Conservation (phyloP, 30 jellyfish, hydroid and myxozoan genomes). For the Cassiopea andromeda region DNA sequence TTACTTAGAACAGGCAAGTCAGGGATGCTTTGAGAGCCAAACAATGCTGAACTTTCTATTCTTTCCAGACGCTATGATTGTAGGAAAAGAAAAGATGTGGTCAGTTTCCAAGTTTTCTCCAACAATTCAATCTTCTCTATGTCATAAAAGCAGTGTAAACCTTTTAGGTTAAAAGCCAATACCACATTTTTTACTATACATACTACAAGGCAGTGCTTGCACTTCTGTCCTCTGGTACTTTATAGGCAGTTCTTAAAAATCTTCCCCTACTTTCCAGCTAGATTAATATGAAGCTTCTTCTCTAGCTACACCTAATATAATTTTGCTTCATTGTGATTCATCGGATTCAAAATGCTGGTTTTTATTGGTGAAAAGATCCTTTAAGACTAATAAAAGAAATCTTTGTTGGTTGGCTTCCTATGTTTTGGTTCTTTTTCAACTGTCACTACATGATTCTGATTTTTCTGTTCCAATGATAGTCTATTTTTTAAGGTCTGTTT, state of each 20-base stretch:
- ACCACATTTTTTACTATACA: neutral
- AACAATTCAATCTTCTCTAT: neutral
- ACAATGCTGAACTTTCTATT: constrained; percentile 4
- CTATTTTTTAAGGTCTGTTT: neutral
- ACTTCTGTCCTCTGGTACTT: neutral
- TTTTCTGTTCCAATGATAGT: neutral
- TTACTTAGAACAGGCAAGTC: constrained; percentile 42
- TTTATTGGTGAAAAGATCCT: neutral
- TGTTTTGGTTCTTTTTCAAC: neutral
- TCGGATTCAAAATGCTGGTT: neutral
- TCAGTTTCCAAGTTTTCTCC: constrained; percentile 48
- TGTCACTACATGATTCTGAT: neutral
- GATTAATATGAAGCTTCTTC: neutral
- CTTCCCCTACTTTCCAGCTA: neutral
- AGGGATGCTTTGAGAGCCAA: constrained; percentile 27
- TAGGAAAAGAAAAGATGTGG: constrained; percentile 30
- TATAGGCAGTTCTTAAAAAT: neutral
- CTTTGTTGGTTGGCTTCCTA: neutral
- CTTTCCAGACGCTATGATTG: constrained; percentile 6
- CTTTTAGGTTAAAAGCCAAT: neutral
- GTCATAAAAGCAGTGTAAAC: neutral
- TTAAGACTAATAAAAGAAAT: neutral
- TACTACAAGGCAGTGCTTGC: neutral
- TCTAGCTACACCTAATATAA: neutral
- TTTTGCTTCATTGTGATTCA: neutral